A percentile compares a stretch with the other conserved stretches of the same genome.
Conservation (phyloP, 2,888 invertebrate species). For the Andrena minutula region DNA sequence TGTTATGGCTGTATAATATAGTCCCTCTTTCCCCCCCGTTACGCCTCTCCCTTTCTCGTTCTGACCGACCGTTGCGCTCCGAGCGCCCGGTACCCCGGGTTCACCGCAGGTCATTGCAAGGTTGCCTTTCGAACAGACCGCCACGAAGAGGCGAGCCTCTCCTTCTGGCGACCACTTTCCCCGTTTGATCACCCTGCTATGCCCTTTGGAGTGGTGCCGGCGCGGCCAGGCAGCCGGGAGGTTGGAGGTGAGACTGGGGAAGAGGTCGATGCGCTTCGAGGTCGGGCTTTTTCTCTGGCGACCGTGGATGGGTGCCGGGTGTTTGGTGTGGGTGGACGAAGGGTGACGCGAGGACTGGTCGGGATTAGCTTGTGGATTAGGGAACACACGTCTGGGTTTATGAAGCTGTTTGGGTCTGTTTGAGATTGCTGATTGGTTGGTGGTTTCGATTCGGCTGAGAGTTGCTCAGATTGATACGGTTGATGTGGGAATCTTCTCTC, state of each 20-base stretch:
- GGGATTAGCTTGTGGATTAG: not conserved
- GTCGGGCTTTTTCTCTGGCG: constrained; percentile 28
- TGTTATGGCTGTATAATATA: constrained; percentile 59
- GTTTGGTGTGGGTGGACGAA: constrained; percentile 20
- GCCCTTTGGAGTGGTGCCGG: constrained; percentile 61
- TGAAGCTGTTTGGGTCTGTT: not conserved
- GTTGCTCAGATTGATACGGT: no score
- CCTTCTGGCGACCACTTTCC: constrained; percentile 72
- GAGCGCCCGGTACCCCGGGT: constrained; percentile 71
- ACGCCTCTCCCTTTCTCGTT: constrained; percentile 25
- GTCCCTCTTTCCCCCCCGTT: constrained; percentile 29
- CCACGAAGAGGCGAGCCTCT: constrained; percentile 67
- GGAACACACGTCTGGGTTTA: not conserved
- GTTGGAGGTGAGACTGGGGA: constrained; percentile 53
- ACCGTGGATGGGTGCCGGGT: not conserved
- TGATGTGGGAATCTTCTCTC: no score
- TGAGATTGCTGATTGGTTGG: no score
- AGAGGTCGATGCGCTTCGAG: constrained; percentile 62
- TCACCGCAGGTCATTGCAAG: constrained; percentile 83
- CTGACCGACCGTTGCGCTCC: constrained; percentile 31
- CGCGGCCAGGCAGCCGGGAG: constrained; percentile 51
- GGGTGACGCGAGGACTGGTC: not conserved
- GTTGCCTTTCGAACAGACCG: constrained; percentile 79
- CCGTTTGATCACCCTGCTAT: constrained; percentile 67
- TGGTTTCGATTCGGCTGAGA: no score